These are phyloP conservation scores for Craseonycteris thonglongyai DNA, from an alignment of 2,113 vertebrate species.

Conservation along the genomic window DNA sequence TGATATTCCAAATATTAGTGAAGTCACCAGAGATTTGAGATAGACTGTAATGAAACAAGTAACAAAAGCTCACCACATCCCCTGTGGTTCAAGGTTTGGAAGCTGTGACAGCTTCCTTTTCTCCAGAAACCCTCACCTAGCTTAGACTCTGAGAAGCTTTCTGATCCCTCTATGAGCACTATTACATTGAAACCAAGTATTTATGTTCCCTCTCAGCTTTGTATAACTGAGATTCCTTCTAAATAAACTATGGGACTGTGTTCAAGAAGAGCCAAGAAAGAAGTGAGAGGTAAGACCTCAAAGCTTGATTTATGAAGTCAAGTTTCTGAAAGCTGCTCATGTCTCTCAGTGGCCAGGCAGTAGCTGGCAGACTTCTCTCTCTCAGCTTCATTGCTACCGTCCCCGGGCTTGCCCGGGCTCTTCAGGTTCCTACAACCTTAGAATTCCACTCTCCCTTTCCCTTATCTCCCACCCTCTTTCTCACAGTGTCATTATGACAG, in stretches of 20 bases:
- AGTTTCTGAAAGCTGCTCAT: slow-evolving; percentile 41
- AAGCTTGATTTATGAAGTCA: slow-evolving; percentile 13
- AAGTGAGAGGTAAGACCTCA: slow-evolving; percentile 34
- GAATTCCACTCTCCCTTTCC: background rate
- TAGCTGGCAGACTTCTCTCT: background rate
- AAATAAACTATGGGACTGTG: slow-evolving; percentile 39
- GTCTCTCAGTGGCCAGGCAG: background rate
- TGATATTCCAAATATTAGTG: slow-evolving; percentile 2
- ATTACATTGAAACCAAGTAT: slow-evolving; percentile 38
- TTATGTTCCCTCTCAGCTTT: slow-evolving; percentile 37
- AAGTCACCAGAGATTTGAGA: background rate
- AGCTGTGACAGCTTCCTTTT: background rate
- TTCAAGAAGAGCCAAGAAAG: slow-evolving; percentile 38
- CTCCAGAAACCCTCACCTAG: background rate
- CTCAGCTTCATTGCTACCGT: background rate
- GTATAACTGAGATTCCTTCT: slow-evolving; percentile 50
- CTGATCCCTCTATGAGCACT: background rate
- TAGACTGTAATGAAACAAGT: background rate
- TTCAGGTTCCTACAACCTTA: background rate
- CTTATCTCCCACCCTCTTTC: background rate
- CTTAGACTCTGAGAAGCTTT: background rate
- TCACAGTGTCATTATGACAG: slow-evolving; percentile 1
- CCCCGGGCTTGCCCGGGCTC: background rate
- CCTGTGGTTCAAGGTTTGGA: background rate
- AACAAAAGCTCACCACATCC: background rate